Evolutionary conservation across 2,888 invertebrate genomes (phyloP).

Genomic region (Entomobrya proxima): DNA sequence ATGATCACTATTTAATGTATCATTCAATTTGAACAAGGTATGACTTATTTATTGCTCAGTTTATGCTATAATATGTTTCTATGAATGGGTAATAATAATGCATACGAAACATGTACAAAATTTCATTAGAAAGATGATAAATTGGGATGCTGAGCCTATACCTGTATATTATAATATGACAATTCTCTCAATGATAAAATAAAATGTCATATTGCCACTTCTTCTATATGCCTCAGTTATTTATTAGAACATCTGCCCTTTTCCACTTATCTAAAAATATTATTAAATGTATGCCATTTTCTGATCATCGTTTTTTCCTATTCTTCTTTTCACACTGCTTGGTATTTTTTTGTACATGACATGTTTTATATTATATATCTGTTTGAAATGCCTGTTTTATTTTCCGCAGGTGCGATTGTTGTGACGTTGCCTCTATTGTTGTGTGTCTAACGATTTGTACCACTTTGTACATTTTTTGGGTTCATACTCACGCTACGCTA

Average conservation of each 20-base stretch:
- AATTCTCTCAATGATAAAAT: no score
- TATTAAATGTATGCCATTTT: neutral
- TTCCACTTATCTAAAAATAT: neutral
- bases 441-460: neutral
- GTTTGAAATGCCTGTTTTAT: slow-evolving; percentile 19
- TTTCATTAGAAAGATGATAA: no score
- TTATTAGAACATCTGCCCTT: slow-evolving; percentile 31
- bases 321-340: neutral
- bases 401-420: slow-evolving; percentile 36
- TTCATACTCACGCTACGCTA: neutral
- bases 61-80: no score
- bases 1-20: no score
- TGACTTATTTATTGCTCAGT: no score
- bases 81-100: no score
- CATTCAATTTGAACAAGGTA: no score
- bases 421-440: slow-evolving; percentile 25
- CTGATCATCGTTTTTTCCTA: neutral
- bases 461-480: neutral
- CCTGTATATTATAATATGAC: no score
- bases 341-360: slow-evolving; percentile 6
- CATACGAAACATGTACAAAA: no score
- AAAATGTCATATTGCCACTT: neutral
- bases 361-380: slow-evolving; percentile 12
- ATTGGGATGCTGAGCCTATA: no score
- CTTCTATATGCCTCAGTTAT: no score